phyloP scores from a whole-genome alignment of 1,140 invertebrate species.

The Metopolophium dirhodum region DNA sequence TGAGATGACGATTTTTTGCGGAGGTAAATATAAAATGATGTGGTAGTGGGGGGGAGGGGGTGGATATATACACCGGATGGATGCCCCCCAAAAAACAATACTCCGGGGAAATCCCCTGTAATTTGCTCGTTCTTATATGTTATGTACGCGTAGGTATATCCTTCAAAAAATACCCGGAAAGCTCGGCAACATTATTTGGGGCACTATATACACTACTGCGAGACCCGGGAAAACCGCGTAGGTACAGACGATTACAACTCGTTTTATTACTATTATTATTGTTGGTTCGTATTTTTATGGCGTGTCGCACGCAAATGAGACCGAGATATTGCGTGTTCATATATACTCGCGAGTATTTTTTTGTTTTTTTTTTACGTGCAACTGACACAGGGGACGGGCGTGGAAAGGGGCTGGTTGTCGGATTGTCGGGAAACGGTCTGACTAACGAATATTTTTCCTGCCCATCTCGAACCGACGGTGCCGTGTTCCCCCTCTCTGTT shows the following conservation, averaged over 20 bases:
- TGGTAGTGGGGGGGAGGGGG: not conserved
- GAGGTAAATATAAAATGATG: not conserved
- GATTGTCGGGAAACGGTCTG: not conserved
- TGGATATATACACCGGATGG: not conserved
- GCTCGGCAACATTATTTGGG: not conserved
- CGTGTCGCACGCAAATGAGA: constrained; percentile 54
- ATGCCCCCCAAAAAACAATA: not conserved
- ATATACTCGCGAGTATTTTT: not conserved
- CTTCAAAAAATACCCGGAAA: not conserved
- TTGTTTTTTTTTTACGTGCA: constrained; percentile 4
- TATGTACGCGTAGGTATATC: not conserved
- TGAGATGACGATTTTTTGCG: not conserved
- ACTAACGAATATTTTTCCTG: constrained; percentile 13
- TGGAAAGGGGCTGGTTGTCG: not conserved
- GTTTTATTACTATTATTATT: constrained; percentile 38
- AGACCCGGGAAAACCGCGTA: not conserved
- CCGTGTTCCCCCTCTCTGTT: not conserved
- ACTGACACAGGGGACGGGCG: not conserved
- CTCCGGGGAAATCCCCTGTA: not conserved
- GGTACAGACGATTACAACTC: constrained; percentile 41
- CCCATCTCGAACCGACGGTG: not conserved
- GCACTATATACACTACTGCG: not conserved
- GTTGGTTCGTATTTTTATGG: constrained; percentile 48
- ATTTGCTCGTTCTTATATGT: constrained; percentile 12
- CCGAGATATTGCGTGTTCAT: constrained; percentile 45